Percentiles rank a stretch among this genome's conserved stretches.
Evolutionary conservation across 1,140 invertebrate genomes (phyloP).

Genomic region (Melipona quadrifasciata): DNA sequence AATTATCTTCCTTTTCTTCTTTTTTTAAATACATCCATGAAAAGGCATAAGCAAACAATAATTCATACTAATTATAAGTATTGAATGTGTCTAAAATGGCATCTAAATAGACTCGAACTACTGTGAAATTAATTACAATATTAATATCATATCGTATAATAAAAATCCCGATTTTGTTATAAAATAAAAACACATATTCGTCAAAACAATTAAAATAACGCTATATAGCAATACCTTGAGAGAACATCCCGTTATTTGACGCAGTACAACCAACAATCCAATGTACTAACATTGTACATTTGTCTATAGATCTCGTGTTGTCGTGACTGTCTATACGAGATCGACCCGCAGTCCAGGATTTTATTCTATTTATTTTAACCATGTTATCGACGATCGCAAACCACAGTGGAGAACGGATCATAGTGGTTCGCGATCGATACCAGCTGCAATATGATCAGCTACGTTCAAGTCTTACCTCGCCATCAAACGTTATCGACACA

Average conservation of each 20-base stretch:
- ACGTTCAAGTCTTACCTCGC: not conserved
- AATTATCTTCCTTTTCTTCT: too few species aligned
- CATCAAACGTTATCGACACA: constrained; percentile 38
- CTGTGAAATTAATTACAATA: too few species aligned
- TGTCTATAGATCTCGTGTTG: not conserved
- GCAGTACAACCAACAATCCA: not conserved
- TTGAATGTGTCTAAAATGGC: too few species aligned
- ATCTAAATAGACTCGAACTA: too few species aligned
- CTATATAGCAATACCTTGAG: not conserved
- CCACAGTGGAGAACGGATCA: constrained; percentile 44
- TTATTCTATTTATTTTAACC: constrained; percentile 59
- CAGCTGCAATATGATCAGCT: constrained; percentile 7
- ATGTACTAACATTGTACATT: not conserved
- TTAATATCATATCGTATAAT: too few species aligned
- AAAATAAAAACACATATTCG: not conserved
- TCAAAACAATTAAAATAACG: not conserved
- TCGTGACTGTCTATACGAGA: not conserved
- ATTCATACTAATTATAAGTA: too few species aligned
- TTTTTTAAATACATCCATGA: too few species aligned
- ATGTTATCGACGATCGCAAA: constrained; percentile 49
- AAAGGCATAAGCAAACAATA: too few species aligned
- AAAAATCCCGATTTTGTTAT: too few species aligned
- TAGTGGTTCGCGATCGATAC: constrained; percentile 41
- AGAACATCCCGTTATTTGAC: not conserved
- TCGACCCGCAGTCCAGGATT: constrained; percentile 28